A percentile compares a stretch with the other conserved stretches of the same genome.
phyloP scores from a whole-genome alignment of 2,113 vertebrate species.

The Amblyopsis rosae region DNA sequence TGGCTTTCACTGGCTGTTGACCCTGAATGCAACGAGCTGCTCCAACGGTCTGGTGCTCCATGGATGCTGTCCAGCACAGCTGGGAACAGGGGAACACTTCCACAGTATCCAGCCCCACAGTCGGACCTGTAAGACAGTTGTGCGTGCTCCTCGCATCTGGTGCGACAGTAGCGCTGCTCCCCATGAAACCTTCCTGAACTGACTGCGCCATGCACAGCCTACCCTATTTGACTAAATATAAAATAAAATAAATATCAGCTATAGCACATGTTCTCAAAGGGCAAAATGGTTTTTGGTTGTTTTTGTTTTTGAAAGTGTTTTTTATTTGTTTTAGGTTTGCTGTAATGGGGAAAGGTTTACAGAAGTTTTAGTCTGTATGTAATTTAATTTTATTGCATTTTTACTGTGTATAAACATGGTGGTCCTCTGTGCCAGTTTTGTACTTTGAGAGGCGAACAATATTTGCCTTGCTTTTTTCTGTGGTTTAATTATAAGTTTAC shows the following conservation, averaged over 20 bases:
- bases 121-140: no score
- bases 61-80: slow-evolving; percentile 78
- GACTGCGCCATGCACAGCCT: slow-evolving; percentile 78
- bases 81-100: no score
- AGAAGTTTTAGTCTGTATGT: slow-evolving; percentile 81
- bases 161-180: slow-evolving; percentile 66
- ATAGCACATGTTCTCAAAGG: slow-evolving; percentile 86
- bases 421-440: slow-evolving; percentile 99
- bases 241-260: slow-evolving; percentile 74
- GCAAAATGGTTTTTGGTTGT: slow-evolving; percentile 79
- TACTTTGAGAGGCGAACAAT: slow-evolving; percentile 89
- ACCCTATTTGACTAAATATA: slow-evolving; percentile 41
- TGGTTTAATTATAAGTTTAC: slow-evolving; percentile 98
- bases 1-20: slow-evolving; percentile 19
- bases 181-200: slow-evolving; percentile 64
- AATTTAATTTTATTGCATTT: slow-evolving; percentile 99
- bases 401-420: slow-evolving; percentile 97
- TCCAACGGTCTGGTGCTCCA: slow-evolving; percentile 68
- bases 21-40: no score
- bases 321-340: slow-evolving; percentile 91
- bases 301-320: slow-evolving; percentile 86
- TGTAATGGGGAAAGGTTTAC: slow-evolving; percentile 90
- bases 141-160: no score
- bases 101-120: no score
- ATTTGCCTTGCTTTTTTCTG: slow-evolving; percentile 89